Evolutionary conservation across 1,140 invertebrate genomes (phyloP).

Genomic region (Scaptomyza graminum): DNA sequence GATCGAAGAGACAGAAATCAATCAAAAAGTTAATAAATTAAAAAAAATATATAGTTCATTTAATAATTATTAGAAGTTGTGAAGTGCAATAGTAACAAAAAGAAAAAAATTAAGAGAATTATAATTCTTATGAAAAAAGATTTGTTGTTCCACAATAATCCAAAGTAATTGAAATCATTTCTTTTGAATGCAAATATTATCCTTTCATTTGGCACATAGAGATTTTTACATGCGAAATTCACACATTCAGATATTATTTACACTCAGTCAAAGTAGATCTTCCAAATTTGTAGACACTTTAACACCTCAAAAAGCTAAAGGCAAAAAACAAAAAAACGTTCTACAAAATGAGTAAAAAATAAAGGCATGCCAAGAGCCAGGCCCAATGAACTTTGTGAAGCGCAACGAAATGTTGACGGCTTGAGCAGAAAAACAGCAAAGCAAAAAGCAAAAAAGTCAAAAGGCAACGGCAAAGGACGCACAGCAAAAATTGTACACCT

Average conservation of each 20-base stretch:
- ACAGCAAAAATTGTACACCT: slow-evolving; percentile 74
- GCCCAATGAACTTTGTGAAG: slow-evolving; percentile 80
- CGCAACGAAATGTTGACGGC: slow-evolving; percentile 74
- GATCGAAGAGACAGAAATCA: no score
- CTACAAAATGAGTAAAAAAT: slow-evolving; percentile 18
- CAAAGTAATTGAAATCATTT: no score
- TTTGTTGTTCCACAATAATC: no score
- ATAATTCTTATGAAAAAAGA: no score
- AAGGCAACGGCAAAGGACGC: slow-evolving; percentile 69
- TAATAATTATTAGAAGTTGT: no score
- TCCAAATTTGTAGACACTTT: slow-evolving; percentile 53
- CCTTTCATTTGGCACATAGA: no score
- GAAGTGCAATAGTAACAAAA: no score
- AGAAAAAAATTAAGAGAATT: no score
- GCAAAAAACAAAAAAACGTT: slow-evolving; percentile 20
- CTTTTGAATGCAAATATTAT: no score
- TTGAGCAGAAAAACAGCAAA: slow-evolving; percentile 30
- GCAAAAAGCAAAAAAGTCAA: slow-evolving; percentile 20
- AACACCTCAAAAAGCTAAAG: slow-evolving; percentile 50
- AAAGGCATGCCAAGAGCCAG: slow-evolving; percentile 12
- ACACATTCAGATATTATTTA: neutral
- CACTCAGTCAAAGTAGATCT: neutral
- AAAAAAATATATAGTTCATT: no score
- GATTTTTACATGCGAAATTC: neutral
- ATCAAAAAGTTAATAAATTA: no score